Base-by-base conservation (phyloP, 35 echinoderm and acorn worm species). In the Apostichopus californicus region DNA sequence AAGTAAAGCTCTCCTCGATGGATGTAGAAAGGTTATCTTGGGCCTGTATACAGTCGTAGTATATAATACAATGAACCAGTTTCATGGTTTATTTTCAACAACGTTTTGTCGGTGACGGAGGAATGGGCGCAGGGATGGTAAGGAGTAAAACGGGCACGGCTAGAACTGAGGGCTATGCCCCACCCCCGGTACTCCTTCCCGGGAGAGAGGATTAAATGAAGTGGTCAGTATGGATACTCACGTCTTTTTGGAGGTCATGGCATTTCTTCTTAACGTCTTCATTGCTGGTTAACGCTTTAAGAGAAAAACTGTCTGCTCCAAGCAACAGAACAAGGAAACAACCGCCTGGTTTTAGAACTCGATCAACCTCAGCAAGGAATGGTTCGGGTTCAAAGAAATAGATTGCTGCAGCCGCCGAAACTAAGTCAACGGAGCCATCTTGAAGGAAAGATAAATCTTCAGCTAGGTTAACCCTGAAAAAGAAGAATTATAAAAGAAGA, bases 291-390 rank as follows among this genome's bases (percentile, higher is more conserved):
- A 68, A 68, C 64, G 64, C 18, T 68, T 68, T 68, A 3, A 68
- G 64, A 68, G 34, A 3, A 46, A 46, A 46, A 46, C 34, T 46
- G 34, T 46, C 34, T 46, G 34, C 34, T 46, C 34, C 34, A 46
- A 46, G 34, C 34, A 46, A 56, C 55, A 83, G 9, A 8, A 55
- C 17, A 8, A 87, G 90, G 1, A 96, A 8, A 78, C 93, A 96
- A 21, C 95, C 95, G 28, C 66, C 77, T 9, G 95, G 95, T 59
- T 90, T 94, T 22, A 96, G 81, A 9, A 96, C 79, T 57, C 95
- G 93, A 24, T 96, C 93, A 58, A 93, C 95, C 77, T 96, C 95
- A 10, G 71, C 55, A 11, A 53, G 92, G 57, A 94, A 94, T 28
- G 83, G 71, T 8, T 53, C 54, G 5, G 63, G 63, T 28, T 96